phyloP scores from a whole-genome alignment of 1,140 invertebrate genomes.

The Carcinoscorpius rotundicauda region DNA sequence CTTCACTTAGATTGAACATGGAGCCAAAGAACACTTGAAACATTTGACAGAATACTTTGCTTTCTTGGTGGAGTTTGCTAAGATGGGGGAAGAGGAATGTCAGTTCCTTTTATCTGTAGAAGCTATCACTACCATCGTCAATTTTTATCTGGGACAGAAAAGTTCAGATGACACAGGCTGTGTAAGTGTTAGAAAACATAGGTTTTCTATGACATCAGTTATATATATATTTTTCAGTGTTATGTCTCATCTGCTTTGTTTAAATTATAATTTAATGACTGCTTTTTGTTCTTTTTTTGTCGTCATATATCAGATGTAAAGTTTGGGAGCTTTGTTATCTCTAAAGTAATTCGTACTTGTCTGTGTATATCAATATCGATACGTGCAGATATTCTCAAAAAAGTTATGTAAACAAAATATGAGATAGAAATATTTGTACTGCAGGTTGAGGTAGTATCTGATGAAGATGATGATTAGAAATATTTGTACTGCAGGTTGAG shows the following conservation, averaged over 20 bases:
- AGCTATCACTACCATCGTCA: constrained; percentile 75
- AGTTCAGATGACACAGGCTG: constrained; percentile 39
- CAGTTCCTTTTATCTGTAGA: constrained; percentile 72
- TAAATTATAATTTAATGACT: too few relatives aligned
- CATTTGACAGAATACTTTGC: constrained; percentile 85
- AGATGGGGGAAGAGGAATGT: constrained; percentile 86
- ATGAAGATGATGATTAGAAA: constrained; percentile 68
- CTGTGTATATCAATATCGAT: too few relatives aligned
- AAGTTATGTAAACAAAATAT: too few relatives aligned
- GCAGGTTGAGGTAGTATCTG: constrained; percentile 40
- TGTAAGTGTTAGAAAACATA: constrained; percentile 34
- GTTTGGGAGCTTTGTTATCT: too few relatives aligned
- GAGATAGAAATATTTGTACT: background rate
- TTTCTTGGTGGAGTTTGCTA: constrained; percentile 81
- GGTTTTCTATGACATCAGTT: background rate
- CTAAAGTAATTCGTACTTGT: too few relatives aligned
- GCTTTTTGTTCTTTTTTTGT: too few relatives aligned
- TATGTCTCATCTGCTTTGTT: too few relatives aligned
- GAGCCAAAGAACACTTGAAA: constrained; percentile 46
- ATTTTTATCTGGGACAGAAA: constrained; percentile 79
- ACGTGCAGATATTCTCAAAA: too few relatives aligned
- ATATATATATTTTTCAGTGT: too few relatives aligned
- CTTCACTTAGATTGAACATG: constrained; percentile 58
- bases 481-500: constrained; percentile 34
- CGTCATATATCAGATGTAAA: too few relatives aligned